phyloP scores from a whole-genome alignment of 2,113 vertebrate genomes.

The Pituophis catenifer region DNA sequence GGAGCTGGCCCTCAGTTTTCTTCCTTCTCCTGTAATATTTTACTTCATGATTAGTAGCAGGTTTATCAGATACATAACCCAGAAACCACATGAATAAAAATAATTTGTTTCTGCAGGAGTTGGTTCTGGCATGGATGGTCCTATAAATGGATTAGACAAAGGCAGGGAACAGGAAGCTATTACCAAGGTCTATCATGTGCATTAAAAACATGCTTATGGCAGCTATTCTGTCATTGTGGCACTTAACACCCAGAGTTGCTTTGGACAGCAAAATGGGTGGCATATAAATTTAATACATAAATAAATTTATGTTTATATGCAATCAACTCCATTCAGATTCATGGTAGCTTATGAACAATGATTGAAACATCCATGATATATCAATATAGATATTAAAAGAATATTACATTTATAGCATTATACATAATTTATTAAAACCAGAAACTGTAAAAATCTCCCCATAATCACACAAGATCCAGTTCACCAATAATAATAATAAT shows the following conservation, averaged over 20 bases:
- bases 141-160: background rate
- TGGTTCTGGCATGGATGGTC: background rate
- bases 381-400: background rate
- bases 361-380: background rate
- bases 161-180: background rate
- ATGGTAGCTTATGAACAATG: background rate
- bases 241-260: background rate
- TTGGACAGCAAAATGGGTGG: background rate
- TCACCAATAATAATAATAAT: background rate
- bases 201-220: background rate
- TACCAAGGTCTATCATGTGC: background rate
- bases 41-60: background rate
- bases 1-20: background rate
- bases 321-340: background rate
- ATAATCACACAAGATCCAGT: background rate
- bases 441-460: background rate
- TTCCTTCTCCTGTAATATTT: background rate
- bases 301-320: background rate
- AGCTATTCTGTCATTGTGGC: background rate
- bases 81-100: background rate
- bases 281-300: background rate
- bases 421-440: background rate
- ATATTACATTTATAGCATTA: background rate
- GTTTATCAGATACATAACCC: background rate
- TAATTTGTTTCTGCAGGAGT: background rate